Percentiles rank a stretch among this genome's conserved stretches.
Conservation (phyloP, 2,888 invertebrate species). For the Drosophila subquinaria region DNA sequence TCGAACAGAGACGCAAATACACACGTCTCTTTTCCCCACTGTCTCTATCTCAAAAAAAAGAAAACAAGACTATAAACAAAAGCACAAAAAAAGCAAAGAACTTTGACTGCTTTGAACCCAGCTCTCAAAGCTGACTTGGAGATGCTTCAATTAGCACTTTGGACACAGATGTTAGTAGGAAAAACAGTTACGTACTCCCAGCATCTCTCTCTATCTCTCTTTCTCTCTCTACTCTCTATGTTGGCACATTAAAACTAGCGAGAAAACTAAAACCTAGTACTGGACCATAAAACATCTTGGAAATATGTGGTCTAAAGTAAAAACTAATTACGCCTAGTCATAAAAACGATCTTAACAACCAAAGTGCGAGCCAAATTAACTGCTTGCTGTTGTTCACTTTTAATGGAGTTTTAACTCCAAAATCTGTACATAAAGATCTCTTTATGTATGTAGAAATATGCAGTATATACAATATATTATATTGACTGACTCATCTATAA, state of each 20-base stretch:
- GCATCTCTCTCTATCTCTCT: slow-evolving; percentile 24
- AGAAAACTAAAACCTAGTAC: slow-evolving; percentile 27
- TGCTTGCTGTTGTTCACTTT: slow-evolving; percentile 21
- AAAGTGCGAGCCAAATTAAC: slow-evolving; percentile 62
- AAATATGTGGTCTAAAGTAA: slow-evolving; percentile 63
- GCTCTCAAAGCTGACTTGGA: slow-evolving; percentile 20
- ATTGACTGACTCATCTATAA: slow-evolving; percentile 41
- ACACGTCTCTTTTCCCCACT: not conserved
- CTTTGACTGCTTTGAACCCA: slow-evolving; percentile 61
- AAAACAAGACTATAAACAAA: slow-evolving; percentile 53
- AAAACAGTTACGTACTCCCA: slow-evolving; percentile 64
- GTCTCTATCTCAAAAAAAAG: not conserved
- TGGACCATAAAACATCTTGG: slow-evolving; percentile 51
- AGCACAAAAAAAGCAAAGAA: slow-evolving; percentile 59
- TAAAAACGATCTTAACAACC: slow-evolving; percentile 51
- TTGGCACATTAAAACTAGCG: slow-evolving; percentile 42
- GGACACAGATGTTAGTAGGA: slow-evolving; percentile 75
- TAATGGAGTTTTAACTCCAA: slow-evolving; percentile 42
- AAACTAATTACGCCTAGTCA: slow-evolving; percentile 72
- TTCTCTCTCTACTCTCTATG: not conserved
- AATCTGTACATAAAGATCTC: slow-evolving; percentile 5
- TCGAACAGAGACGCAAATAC: slow-evolving; percentile 15
- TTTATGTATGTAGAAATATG: not conserved
- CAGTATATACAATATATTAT: slow-evolving; percentile 1
- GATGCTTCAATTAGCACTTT: slow-evolving; percentile 79